phyloP scores from a whole-genome alignment of 1,140 invertebrate genomes.

The Aphaenogaster ashmeadi region DNA sequence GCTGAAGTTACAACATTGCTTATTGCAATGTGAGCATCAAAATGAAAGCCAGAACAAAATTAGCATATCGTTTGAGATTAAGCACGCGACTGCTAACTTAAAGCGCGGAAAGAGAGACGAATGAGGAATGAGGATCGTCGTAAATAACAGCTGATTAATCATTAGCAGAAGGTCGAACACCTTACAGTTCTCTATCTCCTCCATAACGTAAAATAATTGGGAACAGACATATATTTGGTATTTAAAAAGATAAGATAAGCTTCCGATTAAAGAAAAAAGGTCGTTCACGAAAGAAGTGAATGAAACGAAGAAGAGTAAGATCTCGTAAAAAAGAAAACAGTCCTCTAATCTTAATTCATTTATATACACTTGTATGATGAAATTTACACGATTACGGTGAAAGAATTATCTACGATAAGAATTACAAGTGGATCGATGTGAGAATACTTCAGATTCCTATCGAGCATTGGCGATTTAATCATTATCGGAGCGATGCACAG shows the following conservation, averaged over 20 bases:
- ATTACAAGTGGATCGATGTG: not conserved
- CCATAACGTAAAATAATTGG: not conserved
- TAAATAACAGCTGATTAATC: conserved; percentile 42
- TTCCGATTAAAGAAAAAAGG: not conserved
- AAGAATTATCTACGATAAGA: conserved; percentile 12
- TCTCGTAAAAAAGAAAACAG: not conserved
- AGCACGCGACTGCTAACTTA: not conserved
- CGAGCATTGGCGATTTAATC: not conserved
- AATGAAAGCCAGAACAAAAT: not conserved
- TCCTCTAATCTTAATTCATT: not conserved
- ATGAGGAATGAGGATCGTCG: not conserved
- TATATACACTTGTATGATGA: not conserved
- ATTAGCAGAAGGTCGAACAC: not conserved
- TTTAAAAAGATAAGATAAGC: not conserved
- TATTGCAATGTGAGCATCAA: conserved; percentile 3
- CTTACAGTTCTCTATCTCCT: not conserved
- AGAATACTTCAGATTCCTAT: conserved; percentile 1
- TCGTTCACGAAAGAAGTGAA: not conserved
- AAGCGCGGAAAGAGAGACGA: not conserved
- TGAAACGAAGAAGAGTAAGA: not conserved
- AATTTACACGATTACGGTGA: not conserved
- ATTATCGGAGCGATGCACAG: conserved; percentile 5
- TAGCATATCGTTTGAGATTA: conserved; percentile 7
- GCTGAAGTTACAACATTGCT: conserved; percentile 14
- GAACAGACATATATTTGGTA: not conserved